These are phyloP conservation scores for Phengaris alcon DNA, from an alignment of 2,888 invertebrate genomes.

Conservation along the genomic window DNA sequence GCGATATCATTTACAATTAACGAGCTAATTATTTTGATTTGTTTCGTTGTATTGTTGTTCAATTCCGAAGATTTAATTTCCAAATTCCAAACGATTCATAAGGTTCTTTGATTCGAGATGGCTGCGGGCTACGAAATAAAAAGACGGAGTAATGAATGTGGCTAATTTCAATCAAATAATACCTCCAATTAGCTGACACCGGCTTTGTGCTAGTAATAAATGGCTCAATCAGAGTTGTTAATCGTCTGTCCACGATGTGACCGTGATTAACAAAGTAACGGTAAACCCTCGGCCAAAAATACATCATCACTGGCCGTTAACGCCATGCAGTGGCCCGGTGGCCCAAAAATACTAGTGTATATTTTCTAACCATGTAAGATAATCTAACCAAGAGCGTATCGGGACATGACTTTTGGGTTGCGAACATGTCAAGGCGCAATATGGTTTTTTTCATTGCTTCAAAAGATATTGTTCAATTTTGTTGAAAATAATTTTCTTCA, in stretches of 20 bases:
- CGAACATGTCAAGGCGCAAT: too few relatives aligned
- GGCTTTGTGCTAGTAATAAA: constrained; percentile 73
- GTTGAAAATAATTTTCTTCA: too few relatives aligned
- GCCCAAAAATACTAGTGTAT: too few relatives aligned
- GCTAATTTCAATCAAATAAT: constrained; percentile 77
- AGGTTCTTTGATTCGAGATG: constrained; percentile 57
- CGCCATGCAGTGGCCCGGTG: background rate
- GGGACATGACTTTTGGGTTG: too few relatives aligned
- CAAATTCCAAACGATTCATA: constrained; percentile 63
- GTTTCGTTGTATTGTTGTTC: constrained; percentile 30
- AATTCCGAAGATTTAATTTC: constrained; percentile 47
- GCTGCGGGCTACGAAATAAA: constrained; percentile 61
- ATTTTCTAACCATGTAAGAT: too few relatives aligned
- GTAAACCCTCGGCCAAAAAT: constrained; percentile 38
- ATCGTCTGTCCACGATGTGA: constrained; percentile 52
- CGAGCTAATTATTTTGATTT: constrained; percentile 17
- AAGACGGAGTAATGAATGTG: constrained; percentile 71
- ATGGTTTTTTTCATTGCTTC: too few relatives aligned
- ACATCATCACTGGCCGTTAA: background rate
- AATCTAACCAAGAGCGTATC: too few relatives aligned
- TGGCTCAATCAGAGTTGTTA: constrained; percentile 74
- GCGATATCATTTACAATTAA: background rate
- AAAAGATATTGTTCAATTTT: too few relatives aligned
- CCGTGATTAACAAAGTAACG: constrained; percentile 48
- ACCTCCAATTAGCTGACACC: constrained; percentile 71